Evolutionary conservation across 2,113 vertebrate genomes (phyloP), one percentile per base, ranked within the genome.

Genomic region (Strix aluco): DNA sequence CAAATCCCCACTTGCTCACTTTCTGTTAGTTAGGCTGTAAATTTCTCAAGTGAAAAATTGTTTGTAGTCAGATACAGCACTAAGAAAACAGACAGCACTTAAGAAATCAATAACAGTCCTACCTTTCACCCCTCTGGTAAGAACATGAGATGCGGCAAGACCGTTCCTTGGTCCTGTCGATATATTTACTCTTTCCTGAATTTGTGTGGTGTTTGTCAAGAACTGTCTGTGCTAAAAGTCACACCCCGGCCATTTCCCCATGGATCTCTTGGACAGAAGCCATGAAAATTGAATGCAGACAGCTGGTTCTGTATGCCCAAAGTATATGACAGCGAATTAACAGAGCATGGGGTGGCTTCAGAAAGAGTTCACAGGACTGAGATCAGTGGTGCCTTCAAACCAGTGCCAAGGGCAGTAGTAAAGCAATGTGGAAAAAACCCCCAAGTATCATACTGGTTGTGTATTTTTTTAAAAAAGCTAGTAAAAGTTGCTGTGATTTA

Each of bases 311-410:
- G 17, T 8, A 11, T 17, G 38, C 57, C 32, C 75, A 14, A 6
- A 1, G 1, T 7, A 5, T 22, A 13, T 0, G 8, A 7, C 26
- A 7, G 25, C 5, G 70, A 42, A 58, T 25, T 42, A 14, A 14
- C 29, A 15, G 74, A 79, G 59, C 34, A 3, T 0, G 1, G 32
- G 27, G 18, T 34, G n/a, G 5, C 47, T 29, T n/a, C 55, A 32
- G 34, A 11, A 66, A 19, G 15, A 34, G 38, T 46, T 47, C 38
- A 12, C 20, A 23, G 36, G 66, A 27, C 16, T 14, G 38, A 14
- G 14, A 29, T 20, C 27, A 34, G 30, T 23, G 26, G n/a, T 34
- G 23, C 22, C 32, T 51, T 44, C 32, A 62, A 34, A 30, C 27
- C 42, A 51, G 10, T 12, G 21, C 46, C 49, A 69, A 55, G 30